These are phyloP conservation scores for Jacana jacana DNA, from an alignment of 2,113 vertebrate genomes.

Conservation along the genomic window DNA sequence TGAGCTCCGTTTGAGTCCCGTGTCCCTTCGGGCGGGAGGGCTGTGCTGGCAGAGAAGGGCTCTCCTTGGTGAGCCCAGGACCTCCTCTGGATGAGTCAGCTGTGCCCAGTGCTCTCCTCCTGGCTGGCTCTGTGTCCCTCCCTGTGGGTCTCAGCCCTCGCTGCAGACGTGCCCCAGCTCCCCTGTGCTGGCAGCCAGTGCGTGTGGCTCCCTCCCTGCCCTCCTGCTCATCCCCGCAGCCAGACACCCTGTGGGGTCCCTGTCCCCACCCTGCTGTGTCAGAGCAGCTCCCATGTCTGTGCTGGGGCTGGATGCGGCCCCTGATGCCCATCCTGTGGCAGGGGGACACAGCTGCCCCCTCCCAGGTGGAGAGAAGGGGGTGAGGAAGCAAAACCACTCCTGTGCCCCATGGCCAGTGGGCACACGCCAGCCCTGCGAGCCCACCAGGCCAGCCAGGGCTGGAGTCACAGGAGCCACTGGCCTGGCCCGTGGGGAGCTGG, in stretches of 20 bases:
- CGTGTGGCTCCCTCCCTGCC: accelerated
- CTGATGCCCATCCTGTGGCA: accelerated
- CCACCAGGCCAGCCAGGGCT: accelerated
- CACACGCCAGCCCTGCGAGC: background rate
- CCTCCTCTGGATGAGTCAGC: background rate
- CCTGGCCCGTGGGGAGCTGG: background rate
- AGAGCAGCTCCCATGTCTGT: accelerated
- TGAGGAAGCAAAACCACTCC: background rate
- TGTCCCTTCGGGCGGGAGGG: accelerated
- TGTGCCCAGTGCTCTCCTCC: background rate
- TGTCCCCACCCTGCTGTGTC: background rate
- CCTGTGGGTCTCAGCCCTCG: background rate
- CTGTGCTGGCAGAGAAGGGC: background rate
- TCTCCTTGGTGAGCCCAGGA: background rate
- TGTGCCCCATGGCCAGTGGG: accelerated
- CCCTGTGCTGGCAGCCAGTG: background rate
- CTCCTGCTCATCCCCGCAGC: accelerated
- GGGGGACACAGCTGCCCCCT: background rate
- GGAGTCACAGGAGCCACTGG: accelerated
- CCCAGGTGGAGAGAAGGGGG: background rate
- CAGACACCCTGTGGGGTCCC: background rate
- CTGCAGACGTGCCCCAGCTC: background rate
- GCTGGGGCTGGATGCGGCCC: background rate
- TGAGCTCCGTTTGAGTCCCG: background rate
- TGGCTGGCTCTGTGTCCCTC: accelerated